Percentiles rank a stretch among this genome's conserved stretches.
These are phyloP conservation scores for Propithecus perrieri DNA, from an alignment of 2,797 vertebrate genomes.

Conservation along the genomic window DNA sequence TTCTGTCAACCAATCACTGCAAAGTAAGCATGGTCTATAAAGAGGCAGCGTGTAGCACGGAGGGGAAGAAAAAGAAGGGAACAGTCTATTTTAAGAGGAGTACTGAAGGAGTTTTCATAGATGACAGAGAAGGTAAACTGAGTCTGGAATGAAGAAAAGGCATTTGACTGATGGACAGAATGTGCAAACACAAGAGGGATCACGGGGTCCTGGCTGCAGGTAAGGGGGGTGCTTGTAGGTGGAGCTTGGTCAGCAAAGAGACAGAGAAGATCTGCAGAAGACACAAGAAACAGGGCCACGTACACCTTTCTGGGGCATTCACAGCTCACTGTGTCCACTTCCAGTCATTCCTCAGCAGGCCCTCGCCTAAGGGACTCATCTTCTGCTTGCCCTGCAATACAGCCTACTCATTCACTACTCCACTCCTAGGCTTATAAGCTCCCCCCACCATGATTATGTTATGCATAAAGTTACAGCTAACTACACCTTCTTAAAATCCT, in stretches of 20 bases:
- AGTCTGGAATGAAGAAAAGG: not conserved
- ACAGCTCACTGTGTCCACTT: not conserved
- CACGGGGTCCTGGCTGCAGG: rapidly evolving
- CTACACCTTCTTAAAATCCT: not conserved
- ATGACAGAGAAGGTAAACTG: not conserved
- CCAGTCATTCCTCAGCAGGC: not conserved
- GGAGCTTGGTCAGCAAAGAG: not conserved
- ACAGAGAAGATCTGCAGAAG: not conserved
- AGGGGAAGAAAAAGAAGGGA: not conserved
- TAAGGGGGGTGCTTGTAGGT: not conserved
- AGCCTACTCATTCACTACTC: not conserved
- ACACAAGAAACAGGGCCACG: not conserved
- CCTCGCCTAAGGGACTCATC: not conserved
- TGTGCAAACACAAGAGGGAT: rapidly evolving
- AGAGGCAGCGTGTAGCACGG: rapidly evolving
- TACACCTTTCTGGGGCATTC: no score
- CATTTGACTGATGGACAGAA: not conserved
- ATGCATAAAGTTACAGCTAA: not conserved
- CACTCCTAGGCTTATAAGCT: not conserved
- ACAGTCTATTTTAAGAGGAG: not conserved
- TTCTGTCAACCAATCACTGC: not conserved
- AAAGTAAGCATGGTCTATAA: not conserved
- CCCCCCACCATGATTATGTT: no score
- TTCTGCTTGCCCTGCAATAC: not conserved
- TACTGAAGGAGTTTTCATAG: not conserved